Conservation (phyloP, 1,140 invertebrate genomes). For the Stegodyphus dumicola region DNA sequence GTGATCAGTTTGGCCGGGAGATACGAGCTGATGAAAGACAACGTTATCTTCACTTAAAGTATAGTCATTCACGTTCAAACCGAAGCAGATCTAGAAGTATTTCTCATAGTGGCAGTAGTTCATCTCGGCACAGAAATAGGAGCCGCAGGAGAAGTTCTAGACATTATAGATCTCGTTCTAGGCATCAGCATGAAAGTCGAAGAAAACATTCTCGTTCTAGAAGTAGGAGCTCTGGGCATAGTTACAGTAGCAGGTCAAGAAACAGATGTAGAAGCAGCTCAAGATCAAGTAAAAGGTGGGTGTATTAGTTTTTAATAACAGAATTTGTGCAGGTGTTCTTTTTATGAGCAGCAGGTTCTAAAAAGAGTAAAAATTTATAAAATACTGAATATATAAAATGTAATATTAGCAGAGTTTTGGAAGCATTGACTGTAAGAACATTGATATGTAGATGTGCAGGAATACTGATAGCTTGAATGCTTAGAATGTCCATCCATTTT, state of each 20-base stretch:
- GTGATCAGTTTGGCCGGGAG: neutral
- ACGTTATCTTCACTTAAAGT: neutral
- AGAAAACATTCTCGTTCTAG: neutral
- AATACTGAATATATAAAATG: too few species aligned
- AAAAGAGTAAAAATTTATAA: too few species aligned
- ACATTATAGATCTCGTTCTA: neutral
- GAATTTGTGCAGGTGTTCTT: too few species aligned
- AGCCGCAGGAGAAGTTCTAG: neutral
- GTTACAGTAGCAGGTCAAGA: neutral
- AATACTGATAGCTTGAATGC: too few species aligned
- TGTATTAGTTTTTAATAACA: too few species aligned
- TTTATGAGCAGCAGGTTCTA: too few species aligned
- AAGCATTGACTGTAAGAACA: too few species aligned
- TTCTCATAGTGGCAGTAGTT: neutral
- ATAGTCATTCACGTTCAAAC: neutral
- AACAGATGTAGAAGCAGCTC: neutral
- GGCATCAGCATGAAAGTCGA: neutral
- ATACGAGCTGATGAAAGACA: neutral
- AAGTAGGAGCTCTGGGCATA: neutral
- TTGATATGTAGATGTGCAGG: too few species aligned
- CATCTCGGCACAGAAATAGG: neutral
- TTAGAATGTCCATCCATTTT: too few species aligned
- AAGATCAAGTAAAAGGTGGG: neutral
- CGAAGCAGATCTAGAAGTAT: neutral
- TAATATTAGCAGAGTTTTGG: too few species aligned